phyloP scores from a whole-genome alignment of 1,140 invertebrate species.

The Vanessa atalanta region DNA sequence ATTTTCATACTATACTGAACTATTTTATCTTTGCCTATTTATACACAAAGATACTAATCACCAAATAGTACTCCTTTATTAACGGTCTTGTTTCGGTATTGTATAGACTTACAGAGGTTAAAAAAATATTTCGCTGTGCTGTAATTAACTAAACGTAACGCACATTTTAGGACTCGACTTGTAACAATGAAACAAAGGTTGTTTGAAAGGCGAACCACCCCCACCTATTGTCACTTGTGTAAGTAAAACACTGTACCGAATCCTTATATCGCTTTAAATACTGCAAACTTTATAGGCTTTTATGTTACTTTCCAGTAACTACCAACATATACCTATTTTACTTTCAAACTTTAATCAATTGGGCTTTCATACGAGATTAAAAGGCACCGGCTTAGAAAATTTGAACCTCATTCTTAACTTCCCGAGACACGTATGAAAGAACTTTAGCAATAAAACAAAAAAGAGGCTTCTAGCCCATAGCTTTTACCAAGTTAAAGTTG shows the following conservation, averaged over 20 bases:
- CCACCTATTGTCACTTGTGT: conserved; percentile 2
- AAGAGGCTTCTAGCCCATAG: conserved; percentile 61
- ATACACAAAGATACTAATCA: too few species aligned
- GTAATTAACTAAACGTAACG: background rate
- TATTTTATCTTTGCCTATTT: too few species aligned
- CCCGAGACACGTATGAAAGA: conserved; percentile 63
- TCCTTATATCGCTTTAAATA: background rate
- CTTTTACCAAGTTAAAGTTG: conserved; percentile 71
- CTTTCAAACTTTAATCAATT: conserved; percentile 17
- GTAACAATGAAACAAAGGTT: background rate
- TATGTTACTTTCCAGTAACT: background rate
- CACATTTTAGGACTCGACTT: background rate
- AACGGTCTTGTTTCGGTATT: too few species aligned
- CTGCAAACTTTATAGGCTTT: background rate
- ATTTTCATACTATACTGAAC: too few species aligned
- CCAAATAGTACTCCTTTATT: too few species aligned
- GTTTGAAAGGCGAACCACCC: background rate
- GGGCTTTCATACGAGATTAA: conserved; percentile 35
- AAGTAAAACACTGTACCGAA: background rate
- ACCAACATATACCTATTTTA: background rate
- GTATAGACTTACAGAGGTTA: background rate
- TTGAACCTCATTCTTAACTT: conserved; percentile 47
- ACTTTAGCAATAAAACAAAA: conserved; percentile 74
- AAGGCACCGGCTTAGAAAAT: conserved; percentile 27
- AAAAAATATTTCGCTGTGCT: background rate